Conservation (phyloP, 1,140 invertebrate species). For the Macrotrachela quadricornifera region DNA sequence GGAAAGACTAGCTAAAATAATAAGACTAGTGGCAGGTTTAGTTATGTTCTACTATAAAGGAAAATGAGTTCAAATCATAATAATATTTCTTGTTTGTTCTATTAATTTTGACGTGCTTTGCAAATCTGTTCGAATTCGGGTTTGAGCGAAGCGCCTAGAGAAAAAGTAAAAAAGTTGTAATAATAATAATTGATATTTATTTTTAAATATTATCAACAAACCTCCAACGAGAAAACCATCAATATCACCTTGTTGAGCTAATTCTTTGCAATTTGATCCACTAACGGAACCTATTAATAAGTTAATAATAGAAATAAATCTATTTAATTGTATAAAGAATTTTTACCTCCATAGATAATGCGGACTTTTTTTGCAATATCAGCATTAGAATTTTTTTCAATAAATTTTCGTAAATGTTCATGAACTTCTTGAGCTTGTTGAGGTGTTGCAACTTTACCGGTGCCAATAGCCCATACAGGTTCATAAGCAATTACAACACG, state of each 20-base stretch:
- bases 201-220: too few relatives aligned
- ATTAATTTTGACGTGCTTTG: slow-evolving; percentile 33
- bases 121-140: slow-evolving; percentile 88
- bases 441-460: slow-evolving; percentile 84
- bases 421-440: slow-evolving; percentile 49
- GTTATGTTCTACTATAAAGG: too few relatives aligned
- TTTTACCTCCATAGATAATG: slow-evolving; percentile 75
- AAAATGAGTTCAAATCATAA: too few relatives aligned
- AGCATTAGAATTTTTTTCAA: slow-evolving; percentile 52
- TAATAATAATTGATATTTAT: too few relatives aligned
- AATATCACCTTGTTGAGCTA: slow-evolving; percentile 72
- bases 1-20: too few relatives aligned
- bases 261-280: slow-evolving; percentile 63
- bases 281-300: slow-evolving; percentile 70
- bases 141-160: slow-evolving; percentile 63
- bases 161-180: too few relatives aligned
- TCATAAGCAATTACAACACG: slow-evolving; percentile 95
- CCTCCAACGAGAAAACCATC: slow-evolving; percentile 85
- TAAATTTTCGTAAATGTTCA: slow-evolving; percentile 56
- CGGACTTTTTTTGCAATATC: slow-evolving; percentile 52
- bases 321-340: too few relatives aligned
- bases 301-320: too few relatives aligned
- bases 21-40: too few relatives aligned
- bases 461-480: slow-evolving; percentile 98
- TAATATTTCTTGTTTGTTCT: too few relatives aligned